Evolutionary conservation across 2,888 invertebrate genomes (phyloP).

Genomic region (Embidobia sp.): DNA sequence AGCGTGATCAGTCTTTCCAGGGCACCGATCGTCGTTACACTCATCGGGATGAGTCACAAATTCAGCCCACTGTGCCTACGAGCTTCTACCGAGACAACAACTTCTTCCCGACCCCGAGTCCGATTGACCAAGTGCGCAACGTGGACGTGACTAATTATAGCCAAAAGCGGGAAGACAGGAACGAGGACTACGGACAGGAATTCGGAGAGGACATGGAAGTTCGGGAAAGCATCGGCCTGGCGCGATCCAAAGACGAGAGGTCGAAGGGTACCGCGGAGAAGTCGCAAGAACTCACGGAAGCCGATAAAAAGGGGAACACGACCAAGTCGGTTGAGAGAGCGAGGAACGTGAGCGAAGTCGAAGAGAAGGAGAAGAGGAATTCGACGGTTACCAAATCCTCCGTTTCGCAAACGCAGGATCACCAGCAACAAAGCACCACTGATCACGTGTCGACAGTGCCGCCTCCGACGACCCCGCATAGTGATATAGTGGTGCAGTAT

Average conservation of each 20-base stretch:
- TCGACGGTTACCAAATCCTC: too few relatives aligned
- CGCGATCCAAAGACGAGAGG: conserved; percentile 52
- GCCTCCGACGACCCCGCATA: conserved; percentile 16
- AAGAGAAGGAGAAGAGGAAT: too few relatives aligned
- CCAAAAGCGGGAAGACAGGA: conserved; percentile 46
- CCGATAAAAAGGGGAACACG: conserved; percentile 1
- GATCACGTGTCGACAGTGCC: conserved; percentile 18
- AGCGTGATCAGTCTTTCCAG: conserved; percentile 72
- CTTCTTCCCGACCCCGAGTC: conserved; percentile 41
- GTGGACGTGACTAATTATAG: conserved; percentile 56
- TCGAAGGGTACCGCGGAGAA: conserved; percentile 46
- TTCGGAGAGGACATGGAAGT: conserved; percentile 65
- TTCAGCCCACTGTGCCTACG: conserved; percentile 47
- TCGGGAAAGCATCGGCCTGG: conserved; percentile 68
- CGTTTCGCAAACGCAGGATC: too few relatives aligned
- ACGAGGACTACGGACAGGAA: conserved; percentile 47
- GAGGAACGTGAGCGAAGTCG: background rate
- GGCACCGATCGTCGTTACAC: conserved; percentile 74
- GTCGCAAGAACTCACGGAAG: conserved; percentile 14
- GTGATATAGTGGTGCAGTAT: conserved; percentile 44
- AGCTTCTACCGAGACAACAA: conserved; percentile 37
- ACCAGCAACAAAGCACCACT: conserved; percentile 4
- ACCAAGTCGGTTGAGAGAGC: conserved; percentile 10
- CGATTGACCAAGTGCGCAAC: conserved; percentile 47
- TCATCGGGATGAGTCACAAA: conserved; percentile 63